Conservation (phyloP, 1,140 invertebrate genomes). For the Lucilia sericata region DNA sequence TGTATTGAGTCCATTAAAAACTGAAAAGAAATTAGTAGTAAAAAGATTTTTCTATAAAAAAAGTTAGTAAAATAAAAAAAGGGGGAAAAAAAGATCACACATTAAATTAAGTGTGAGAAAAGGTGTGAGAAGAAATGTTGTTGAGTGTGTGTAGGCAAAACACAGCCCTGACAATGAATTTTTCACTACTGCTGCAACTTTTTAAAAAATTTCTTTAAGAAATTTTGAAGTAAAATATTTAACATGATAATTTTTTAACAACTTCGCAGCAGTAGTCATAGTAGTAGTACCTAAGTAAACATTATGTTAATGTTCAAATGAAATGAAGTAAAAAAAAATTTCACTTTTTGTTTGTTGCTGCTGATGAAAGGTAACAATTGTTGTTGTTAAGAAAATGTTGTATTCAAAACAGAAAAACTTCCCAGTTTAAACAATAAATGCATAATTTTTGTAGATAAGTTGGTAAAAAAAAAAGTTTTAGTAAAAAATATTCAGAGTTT, state of each 20-base stretch:
- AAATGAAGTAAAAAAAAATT: constrained; percentile 5
- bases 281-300: not conserved
- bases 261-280: not conserved
- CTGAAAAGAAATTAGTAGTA: not conserved
- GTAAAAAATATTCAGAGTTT: no score
- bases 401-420: not conserved
- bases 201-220: not conserved
- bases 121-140: not conserved
- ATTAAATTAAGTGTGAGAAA: constrained; percentile 19
- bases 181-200: not conserved
- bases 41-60: no score
- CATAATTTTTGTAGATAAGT: not conserved
- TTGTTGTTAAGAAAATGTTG: not conserved
- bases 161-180: constrained; percentile 20
- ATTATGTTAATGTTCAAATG: not conserved
- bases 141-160: not conserved
- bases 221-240: not conserved
- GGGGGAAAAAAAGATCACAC: not conserved
- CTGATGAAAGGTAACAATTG: constrained; percentile 6
- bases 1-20: not conserved
- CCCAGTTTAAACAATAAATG: not conserved
- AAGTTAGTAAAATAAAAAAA: no score
- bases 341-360: not conserved
- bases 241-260: not conserved
- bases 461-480: no score